phyloP scores from a whole-genome alignment of 2,888 invertebrate genomes.

The Allygus modestus region DNA sequence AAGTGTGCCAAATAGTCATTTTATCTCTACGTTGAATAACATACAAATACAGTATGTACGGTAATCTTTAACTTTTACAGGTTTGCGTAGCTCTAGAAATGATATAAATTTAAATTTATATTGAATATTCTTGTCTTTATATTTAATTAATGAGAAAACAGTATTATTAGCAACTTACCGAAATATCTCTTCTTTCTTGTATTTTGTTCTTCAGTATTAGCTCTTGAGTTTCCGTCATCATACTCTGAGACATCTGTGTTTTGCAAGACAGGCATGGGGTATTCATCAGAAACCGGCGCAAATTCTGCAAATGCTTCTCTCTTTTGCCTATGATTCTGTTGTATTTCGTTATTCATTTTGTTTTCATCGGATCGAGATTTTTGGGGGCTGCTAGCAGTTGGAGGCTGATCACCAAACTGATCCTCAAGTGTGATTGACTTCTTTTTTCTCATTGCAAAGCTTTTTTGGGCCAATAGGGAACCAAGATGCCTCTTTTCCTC shows the following conservation, averaged over 20 bases:
- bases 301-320: constrained; percentile 66
- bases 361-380: constrained; percentile 61
- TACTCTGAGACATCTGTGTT: constrained; percentile 62
- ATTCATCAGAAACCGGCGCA: constrained; percentile 59
- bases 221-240: constrained; percentile 61
- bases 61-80: too few relatives aligned
- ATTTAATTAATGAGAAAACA: too few relatives aligned
- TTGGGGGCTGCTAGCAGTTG: background rate
- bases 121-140: too few relatives aligned
- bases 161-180: constrained; percentile 66
- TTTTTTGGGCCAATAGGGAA: constrained; percentile 59
- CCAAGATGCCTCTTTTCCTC: constrained; percentile 59
- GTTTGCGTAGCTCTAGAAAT: too few relatives aligned
- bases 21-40: too few relatives aligned
- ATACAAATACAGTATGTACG: too few relatives aligned
- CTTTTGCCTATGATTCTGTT: constrained; percentile 51
- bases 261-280: constrained; percentile 64
- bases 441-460: constrained; percentile 64
- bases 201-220: constrained; percentile 61
- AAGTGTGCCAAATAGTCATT: too few relatives aligned
- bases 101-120: too few relatives aligned
- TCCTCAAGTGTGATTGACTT: constrained; percentile 62
- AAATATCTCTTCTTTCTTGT: constrained; percentile 68
- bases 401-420: constrained; percentile 51
- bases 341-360: constrained; percentile 61